Conservation (phyloP, 2,113 vertebrate genomes). For the Pelmatolapia mariae region DNA sequence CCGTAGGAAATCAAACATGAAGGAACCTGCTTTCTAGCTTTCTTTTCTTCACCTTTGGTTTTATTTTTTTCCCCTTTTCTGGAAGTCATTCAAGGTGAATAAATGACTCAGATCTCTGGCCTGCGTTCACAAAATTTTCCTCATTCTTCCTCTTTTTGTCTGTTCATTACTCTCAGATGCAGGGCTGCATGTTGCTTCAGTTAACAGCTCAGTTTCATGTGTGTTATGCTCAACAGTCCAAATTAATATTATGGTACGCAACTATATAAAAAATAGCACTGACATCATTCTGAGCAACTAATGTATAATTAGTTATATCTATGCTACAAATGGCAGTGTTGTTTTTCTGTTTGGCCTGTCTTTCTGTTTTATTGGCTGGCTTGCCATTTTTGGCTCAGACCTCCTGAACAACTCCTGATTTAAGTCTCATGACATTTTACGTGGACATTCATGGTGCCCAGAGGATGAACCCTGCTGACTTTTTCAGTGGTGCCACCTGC, state of each 20-base stretch:
- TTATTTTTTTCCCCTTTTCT: neutral
- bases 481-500: neutral
- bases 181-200: conserved; percentile 11
- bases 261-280: neutral
- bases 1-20: neutral
- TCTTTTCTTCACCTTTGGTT: neutral
- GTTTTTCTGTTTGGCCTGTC: neutral
- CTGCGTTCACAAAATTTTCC: neutral
- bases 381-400: neutral
- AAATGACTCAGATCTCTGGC: conserved; percentile 24
- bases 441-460: neutral
- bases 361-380: neutral
- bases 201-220: conserved; percentile 10
- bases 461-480: neutral
- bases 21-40: neutral
- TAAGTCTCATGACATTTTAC: neutral
- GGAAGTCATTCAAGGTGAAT: conserved; percentile 43
- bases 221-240: neutral
- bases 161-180: conserved; percentile 10
- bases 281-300: neutral
- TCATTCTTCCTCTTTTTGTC: neutral
- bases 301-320: neutral
- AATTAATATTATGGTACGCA: neutral
- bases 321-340: neutral
- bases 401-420: neutral